Base-by-base conservation (phyloP, 2,797 vertebrate species). In the Fratercula arctica region DNA sequence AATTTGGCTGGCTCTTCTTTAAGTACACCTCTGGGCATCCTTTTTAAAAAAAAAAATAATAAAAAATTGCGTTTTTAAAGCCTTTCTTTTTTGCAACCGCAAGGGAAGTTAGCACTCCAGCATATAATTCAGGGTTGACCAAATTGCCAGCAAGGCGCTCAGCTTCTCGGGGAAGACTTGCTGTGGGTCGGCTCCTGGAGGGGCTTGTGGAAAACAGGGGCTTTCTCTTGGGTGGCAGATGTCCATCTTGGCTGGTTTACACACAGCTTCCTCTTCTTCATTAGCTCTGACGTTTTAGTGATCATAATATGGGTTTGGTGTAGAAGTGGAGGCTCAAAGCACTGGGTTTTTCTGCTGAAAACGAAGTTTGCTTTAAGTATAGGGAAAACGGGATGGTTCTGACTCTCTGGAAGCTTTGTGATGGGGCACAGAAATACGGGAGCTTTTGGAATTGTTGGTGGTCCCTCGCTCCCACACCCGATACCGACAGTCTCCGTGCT, bases 81-180 rank as follows among this genome's bases (percentile, higher is more conserved):
- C 79, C 60, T 66, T 85, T 91, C 82, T 93, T 84, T 50, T 25
- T 85, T 10, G 16, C 68, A 91, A 96, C 97, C 96, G 28, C 97
- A 97, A 85, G 90, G 95, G 86, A 28, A 83, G 90, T 91, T 93
- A 66, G 69, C 66, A 54, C 78, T 94, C 75, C 85, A 95, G 85
- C 48, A 4, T 95, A 73, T 96, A 97, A 97, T 95, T 96, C 87
- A 89, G 96, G 96, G 95, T 9, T 98, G 97, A 90, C 96, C 95
- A 96, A 97, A 95, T 15, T 97, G 96, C 85, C 93, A 93, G 93
- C 85, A 66, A 91, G 92, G 93, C 84, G 37, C 78, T 57, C 66
- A 89, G 85, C 89, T 68, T 60, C 51, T 33, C 72, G 87, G 69
- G 80, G 76, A 89, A 89, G 69, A 18, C 66, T 53, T 10, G 85